Evolutionary conservation across 1,140 invertebrate species (phyloP), one percentile per base, ranked within the genome.

Genomic region (Drosophila repleta): DNA sequence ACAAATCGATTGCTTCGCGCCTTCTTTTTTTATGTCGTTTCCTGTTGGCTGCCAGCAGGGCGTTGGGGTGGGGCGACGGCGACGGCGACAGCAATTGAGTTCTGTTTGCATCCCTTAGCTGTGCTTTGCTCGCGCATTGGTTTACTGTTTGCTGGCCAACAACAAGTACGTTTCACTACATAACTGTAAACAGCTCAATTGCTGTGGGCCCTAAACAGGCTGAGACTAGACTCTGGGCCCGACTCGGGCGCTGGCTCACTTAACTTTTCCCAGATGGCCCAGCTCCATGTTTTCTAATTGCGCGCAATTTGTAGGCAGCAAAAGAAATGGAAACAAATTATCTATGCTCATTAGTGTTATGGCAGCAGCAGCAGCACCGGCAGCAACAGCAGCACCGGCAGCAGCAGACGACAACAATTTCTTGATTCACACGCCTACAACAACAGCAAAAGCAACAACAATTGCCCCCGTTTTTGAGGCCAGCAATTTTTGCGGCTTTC

Each of bases 1-100:
- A 90, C 85, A 89, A 90, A 89, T 89, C 85, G 85, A 89, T 89
- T 90, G 82, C 76, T 89, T 85, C 85, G 85, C 85, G 84, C 84
- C 84, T 89, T 84, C 13, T 29, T 52, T 32, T 52, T 32, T 32
- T 15, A 21, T 26, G 18, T 15, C 43, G 83, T 70, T 88, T 89
- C 80, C 79, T 87, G 83, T 88, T 81, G 78, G 74, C 56, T 64
- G 60, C 56, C 29, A 46, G 55, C 49, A 4, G 2, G 13, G 2
- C 45, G 8, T 5, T n/a, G n/a, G 26, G 48, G 48, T 17, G 46
- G 46, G 48, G 24, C 48, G n/a, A n/a, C 43, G 20, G 15, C 10
- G 8, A 18, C 15, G 18, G 18, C 45, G 18, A 46, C 49, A 62
- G 29, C 66, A 11, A 46, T 18, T 21, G 8, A 29, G 21, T 29